Evolutionary conservation across 2,113 vertebrate genomes (phyloP).

Genomic region (Bubo bubo): DNA sequence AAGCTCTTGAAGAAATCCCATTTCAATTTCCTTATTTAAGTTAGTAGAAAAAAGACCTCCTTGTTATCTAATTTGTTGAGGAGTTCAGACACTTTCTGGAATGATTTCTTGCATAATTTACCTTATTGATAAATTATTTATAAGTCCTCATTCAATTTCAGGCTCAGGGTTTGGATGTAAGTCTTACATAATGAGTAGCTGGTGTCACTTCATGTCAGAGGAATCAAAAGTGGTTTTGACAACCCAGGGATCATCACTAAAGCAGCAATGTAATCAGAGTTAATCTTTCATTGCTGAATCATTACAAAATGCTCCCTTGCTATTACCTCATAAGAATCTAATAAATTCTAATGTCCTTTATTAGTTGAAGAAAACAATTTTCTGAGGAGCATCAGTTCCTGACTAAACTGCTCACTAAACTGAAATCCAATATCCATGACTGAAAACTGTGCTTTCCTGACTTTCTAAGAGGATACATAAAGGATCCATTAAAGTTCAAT

Average conservation of each 20-base stretch:
- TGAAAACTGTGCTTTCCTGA: not conserved
- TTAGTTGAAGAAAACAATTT: not conserved
- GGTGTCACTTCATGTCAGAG: not conserved
- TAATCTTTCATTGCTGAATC: constrained; percentile 34
- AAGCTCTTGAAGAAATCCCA: constrained; percentile 51
- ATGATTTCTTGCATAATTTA: constrained; percentile 63
- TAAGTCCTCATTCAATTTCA: constrained; percentile 19
- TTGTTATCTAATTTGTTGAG: constrained; percentile 61
- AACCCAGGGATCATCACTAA: not conserved
- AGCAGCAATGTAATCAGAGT: not conserved
- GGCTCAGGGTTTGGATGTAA: not conserved
- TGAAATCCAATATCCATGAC: not conserved
- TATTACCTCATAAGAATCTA: not conserved
- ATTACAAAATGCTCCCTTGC: constrained; percentile 27
- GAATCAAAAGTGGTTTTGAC: constrained; percentile 19
- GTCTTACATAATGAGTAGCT: constrained; percentile 27
- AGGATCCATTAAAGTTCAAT: not conserved
- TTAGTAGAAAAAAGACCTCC: constrained; percentile 13
- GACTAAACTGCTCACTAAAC: not conserved
- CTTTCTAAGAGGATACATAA: not conserved
- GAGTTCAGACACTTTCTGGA: constrained; percentile 55
- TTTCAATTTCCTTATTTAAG: constrained; percentile 50
- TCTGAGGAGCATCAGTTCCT: not conserved
- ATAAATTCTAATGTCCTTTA: not conserved
- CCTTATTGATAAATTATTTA: constrained; percentile 58